phyloP scores from a whole-genome alignment of 2,888 invertebrate genomes.

The Linyphia triangularis region DNA sequence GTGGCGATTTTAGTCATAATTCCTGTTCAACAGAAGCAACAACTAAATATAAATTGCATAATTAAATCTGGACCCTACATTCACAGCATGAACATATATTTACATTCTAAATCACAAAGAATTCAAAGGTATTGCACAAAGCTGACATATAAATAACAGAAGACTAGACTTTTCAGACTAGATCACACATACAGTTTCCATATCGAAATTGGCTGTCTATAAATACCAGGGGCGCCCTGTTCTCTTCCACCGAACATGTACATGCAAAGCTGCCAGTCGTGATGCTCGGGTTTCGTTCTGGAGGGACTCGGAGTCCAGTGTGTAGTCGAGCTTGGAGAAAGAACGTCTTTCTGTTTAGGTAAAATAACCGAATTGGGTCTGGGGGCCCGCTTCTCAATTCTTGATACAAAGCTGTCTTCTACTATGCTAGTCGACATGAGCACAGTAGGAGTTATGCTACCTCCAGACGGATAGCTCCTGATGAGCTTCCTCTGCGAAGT shows the following conservation, averaged over 20 bases:
- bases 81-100: background rate
- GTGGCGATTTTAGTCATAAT: background rate
- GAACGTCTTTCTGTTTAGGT: slow-evolving; percentile 25
- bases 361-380: background rate
- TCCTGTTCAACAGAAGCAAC: no score
- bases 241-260: slow-evolving; percentile 90
- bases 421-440: slow-evolving; percentile 63
- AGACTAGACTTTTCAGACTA: slow-evolving; percentile 3
- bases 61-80: slow-evolving; percentile 2
- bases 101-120: slow-evolving; percentile 1
- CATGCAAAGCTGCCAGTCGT: slow-evolving; percentile 82
- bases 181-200: slow-evolving; percentile 85
- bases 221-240: slow-evolving; percentile 87
- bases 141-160: slow-evolving; percentile 39
- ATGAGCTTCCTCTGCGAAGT: slow-evolving; percentile 71
- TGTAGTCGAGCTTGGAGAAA: slow-evolving; percentile 49
- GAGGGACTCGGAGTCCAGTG: slow-evolving; percentile 75
- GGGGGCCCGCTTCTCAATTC: background rate
- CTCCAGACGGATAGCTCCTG: slow-evolving; percentile 66
- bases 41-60: background rate
- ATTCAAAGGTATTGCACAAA: slow-evolving; percentile 35
- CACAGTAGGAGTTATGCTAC: slow-evolving; percentile 60
- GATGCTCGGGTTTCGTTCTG: slow-evolving; percentile 65
- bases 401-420: slow-evolving; percentile 61
- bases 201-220: slow-evolving; percentile 88